Conservation (phyloP, 2,113 vertebrate genomes). For the Pseudopodoces humilis region DNA sequence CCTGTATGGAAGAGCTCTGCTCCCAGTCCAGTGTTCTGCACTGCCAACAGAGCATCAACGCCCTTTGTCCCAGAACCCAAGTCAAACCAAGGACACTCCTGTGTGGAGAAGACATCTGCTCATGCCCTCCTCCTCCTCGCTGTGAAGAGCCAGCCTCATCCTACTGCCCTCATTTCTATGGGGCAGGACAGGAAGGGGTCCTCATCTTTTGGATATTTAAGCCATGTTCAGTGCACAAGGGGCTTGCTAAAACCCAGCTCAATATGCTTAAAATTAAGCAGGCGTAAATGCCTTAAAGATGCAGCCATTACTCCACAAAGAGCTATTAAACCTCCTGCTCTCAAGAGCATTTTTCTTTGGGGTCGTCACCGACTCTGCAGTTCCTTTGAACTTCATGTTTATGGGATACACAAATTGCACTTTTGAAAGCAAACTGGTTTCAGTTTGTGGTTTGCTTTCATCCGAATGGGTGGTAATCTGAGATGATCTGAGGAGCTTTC, state of each 20-base stretch:
- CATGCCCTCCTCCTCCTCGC: neutral
- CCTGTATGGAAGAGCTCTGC: neutral
- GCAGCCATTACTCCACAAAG: neutral
- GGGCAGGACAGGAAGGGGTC: rapidly evolving
- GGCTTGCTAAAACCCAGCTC: neutral
- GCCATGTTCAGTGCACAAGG: rapidly evolving
- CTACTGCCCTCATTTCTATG: rapidly evolving
- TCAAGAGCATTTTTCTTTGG: neutral
- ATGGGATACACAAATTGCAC: neutral
- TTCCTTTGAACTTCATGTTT: neutral
- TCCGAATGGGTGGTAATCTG: slow-evolving; percentile 1
- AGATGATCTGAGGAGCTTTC: slow-evolving; percentile 32
- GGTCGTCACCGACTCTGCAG: neutral
- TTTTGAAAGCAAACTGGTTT: slow-evolving; percentile 19
- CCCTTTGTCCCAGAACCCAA: neutral
- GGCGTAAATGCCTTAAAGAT: neutral
- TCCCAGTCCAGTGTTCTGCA: neutral
- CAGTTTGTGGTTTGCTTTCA: slow-evolving; percentile 26
- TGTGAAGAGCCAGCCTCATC: neutral
- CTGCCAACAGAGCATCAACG: neutral
- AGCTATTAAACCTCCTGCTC: neutral
- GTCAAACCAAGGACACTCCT: neutral
- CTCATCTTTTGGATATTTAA: neutral
- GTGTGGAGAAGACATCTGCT: rapidly evolving
- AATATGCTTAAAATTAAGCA: neutral